phyloP scores from a whole-genome alignment of 2,113 vertebrate species.

The Leucopternis melanops region DNA sequence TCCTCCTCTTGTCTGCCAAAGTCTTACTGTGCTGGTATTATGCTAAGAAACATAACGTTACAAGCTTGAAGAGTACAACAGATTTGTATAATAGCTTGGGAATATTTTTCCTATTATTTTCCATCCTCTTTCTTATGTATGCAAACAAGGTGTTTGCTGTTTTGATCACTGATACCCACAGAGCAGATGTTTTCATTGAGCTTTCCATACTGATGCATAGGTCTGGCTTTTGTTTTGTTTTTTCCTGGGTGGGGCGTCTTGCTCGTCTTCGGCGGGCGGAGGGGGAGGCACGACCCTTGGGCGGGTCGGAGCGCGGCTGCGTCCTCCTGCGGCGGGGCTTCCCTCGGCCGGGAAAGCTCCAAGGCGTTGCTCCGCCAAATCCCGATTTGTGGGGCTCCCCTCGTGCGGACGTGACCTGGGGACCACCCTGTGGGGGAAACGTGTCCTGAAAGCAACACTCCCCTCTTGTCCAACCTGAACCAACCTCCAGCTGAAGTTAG shows the following conservation, averaged over 20 bases:
- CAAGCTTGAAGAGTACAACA: background rate
- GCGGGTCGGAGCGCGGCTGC: background rate
- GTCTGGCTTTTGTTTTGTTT: background rate
- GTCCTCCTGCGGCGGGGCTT: background rate
- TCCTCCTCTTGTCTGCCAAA: background rate
- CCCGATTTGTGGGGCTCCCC: accelerated
- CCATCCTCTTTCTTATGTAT: background rate
- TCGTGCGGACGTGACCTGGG: background rate
- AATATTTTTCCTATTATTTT: constrained; percentile 4
- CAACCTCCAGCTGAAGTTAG: background rate
- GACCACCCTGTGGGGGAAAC: too few relatives aligned
- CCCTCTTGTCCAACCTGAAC: too few relatives aligned
- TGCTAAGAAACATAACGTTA: background rate
- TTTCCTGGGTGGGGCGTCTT: background rate
- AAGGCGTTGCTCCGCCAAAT: background rate
- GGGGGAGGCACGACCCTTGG: background rate
- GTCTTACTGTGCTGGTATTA: background rate
- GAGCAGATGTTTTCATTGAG: background rate
- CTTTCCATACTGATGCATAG: background rate
- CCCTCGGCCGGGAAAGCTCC: background rate
- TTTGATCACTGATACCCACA: background rate
- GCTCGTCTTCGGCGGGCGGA: background rate
- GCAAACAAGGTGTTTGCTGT: constrained; percentile 4
- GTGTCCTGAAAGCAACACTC: too few relatives aligned
- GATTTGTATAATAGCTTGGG: background rate